A percentile compares a stretch with the other conserved stretches of the same genome.
Evolutionary conservation across 2,888 invertebrate genomes (phyloP).

Genomic region (Drosophila hamatofila): DNA sequence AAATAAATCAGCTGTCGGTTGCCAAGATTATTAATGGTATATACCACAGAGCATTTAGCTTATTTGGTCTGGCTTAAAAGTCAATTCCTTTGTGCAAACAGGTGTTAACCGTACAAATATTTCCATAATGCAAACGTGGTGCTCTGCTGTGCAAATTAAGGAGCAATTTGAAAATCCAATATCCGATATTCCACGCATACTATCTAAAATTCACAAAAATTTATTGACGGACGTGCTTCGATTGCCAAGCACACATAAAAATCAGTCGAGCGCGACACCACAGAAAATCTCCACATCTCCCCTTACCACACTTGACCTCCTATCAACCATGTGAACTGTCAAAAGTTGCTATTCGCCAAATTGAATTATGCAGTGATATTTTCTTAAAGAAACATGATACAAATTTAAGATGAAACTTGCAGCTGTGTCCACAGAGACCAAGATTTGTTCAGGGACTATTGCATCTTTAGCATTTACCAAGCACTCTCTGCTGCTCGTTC

Average conservation of each 20-base stretch:
- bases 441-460: conserved; percentile 8
- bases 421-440: conserved; percentile 1
- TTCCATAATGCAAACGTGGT: conserved; percentile 31
- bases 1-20: conserved; percentile 56
- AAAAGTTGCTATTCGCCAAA: conserved; percentile 32
- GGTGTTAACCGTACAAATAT: conserved; percentile 54
- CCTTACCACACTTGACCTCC: neutral
- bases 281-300: neutral
- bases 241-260: conserved; percentile 58
- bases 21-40: conserved; percentile 66
- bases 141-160: conserved; percentile 42
- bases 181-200: conserved; percentile 45
- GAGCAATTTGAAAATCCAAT: conserved; percentile 63
- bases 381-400: conserved; percentile 51
- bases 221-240: conserved; percentile 73
- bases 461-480: conserved; percentile 20
- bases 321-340: conserved; percentile 8
- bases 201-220: conserved; percentile 39
- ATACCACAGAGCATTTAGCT: conserved; percentile 13
- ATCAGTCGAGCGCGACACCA: conserved; percentile 54
- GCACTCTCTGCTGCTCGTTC: conserved; percentile 12
- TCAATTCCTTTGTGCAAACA: conserved; percentile 36
- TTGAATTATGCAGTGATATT: conserved; percentile 69
- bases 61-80: conserved; percentile 18
- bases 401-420: conserved; percentile 37